Conservation (phyloP, 2,797 vertebrate genomes). For the Simalia tracyae region DNA sequence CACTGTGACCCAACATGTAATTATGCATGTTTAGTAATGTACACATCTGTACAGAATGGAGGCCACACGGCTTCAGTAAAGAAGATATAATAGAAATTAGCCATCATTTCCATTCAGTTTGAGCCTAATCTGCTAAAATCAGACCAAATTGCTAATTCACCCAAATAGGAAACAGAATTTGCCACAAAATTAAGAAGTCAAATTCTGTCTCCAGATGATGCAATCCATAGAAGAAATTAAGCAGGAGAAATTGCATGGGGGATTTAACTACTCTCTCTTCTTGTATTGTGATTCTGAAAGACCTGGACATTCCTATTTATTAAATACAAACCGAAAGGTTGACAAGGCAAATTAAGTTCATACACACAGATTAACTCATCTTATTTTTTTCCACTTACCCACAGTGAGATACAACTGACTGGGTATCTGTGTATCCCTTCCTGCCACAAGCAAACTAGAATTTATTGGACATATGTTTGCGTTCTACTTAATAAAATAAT, state of each 20-base stretch:
- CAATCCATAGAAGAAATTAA: neutral
- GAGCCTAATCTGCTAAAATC: neutral
- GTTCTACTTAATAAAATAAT: slow-evolving; percentile 80
- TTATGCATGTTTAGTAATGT: neutral
- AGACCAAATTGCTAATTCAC: neutral
- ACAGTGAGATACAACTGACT: neutral
- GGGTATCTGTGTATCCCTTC: slow-evolving; percentile 51
- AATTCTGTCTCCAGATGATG: slow-evolving; percentile 21
- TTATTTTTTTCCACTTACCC: slow-evolving; percentile 35
- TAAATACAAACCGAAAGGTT: slow-evolving; percentile 59
- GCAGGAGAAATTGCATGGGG: neutral
- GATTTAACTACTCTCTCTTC: neutral
- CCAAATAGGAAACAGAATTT: neutral
- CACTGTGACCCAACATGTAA: neutral
- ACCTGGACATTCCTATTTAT: slow-evolving; percentile 54
- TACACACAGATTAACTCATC: neutral
- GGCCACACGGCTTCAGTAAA: neutral
- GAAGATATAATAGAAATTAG: neutral
- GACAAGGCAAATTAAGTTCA: slow-evolving; percentile 56
- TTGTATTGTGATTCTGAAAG: slow-evolving; percentile 33
- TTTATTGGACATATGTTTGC: slow-evolving; percentile 79
- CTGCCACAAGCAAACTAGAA: slow-evolving; percentile 67
- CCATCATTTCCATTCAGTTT: neutral
- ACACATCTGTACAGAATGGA: neutral
- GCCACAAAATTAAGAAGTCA: slow-evolving; percentile 2